These are phyloP conservation scores for Lasioglossum oenotherae DNA, from an alignment of 2,888 invertebrate species.

Conservation along the genomic window DNA sequence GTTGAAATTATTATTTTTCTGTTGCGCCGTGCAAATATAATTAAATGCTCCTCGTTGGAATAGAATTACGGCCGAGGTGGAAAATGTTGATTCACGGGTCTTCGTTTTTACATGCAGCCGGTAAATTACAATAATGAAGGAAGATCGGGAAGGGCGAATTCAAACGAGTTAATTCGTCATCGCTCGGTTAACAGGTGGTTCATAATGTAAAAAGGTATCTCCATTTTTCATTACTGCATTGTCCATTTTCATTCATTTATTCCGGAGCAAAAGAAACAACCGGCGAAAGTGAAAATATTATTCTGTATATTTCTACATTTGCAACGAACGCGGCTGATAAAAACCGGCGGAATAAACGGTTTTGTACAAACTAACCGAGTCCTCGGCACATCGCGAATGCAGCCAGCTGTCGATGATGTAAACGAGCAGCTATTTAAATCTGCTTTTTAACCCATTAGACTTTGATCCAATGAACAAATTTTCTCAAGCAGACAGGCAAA, in stretches of 20 bases:
- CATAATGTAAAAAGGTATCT: conserved; percentile 10
- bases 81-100: background rate
- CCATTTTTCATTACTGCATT: background rate
- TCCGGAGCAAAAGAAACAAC: background rate
- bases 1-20: background rate
- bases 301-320: background rate
- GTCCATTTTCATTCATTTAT: conserved; percentile 4
- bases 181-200: conserved; percentile 6
- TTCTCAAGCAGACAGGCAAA: background rate
- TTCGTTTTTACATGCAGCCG: background rate
- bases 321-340: background rate
- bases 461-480: background rate
- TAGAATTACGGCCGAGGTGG: background rate
- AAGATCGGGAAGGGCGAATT: background rate
- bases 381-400: background rate
- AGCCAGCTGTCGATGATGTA: background rate
- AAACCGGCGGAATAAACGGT: background rate
- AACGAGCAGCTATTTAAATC: background rate
- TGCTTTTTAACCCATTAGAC: background rate
- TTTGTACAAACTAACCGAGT: background rate
- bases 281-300: background rate
- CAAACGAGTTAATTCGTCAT: background rate
- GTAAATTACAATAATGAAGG: background rate
- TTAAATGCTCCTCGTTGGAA: background rate
- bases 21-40: background rate